phyloP scores from a whole-genome alignment of 2,797 vertebrate genomes.

The Cetoscarus ocellatus region DNA sequence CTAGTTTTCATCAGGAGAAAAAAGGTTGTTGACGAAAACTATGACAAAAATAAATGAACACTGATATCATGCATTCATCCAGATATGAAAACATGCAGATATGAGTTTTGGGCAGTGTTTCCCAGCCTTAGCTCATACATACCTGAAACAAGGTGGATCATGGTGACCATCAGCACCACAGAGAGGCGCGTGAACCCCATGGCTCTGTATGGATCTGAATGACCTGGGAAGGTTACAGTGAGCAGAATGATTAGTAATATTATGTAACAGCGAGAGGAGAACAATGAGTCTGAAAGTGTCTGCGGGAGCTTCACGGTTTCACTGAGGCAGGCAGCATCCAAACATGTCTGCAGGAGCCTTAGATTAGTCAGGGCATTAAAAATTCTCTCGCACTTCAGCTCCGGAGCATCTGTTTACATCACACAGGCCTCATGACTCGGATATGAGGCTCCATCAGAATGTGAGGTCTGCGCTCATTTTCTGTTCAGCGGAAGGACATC shows the following conservation, averaged over 20 bases:
- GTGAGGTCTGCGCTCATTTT: background rate
- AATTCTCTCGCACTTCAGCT: constrained; percentile 23
- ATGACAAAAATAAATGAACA: no score
- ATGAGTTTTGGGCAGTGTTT: no score
- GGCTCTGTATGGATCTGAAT: constrained; percentile 60
- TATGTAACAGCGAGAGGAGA: constrained; percentile 16
- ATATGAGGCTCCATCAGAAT: constrained; percentile 18
- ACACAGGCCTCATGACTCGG: constrained; percentile 57
- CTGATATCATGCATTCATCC: no score
- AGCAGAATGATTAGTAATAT: constrained; percentile 34
- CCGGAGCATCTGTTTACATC: constrained; percentile 69
- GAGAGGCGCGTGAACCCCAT: constrained; percentile 79
- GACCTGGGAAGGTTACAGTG: constrained; percentile 67
- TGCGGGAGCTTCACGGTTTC: constrained; percentile 7
- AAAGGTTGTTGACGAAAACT: no score
- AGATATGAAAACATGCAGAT: no score
- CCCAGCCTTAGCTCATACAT: background rate
- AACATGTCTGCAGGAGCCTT: constrained; percentile 3
- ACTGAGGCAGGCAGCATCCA: constrained; percentile 10
- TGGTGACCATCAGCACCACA: constrained; percentile 80
- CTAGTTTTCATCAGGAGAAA: no score
- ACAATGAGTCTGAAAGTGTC: constrained; percentile 4
- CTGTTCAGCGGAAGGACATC: background rate
- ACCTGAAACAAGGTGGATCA: constrained; percentile 82
- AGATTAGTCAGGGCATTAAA: constrained; percentile 24